A percentile compares a stretch with the other conserved stretches of the same genome.
Conservation (phyloP, 2,797 vertebrate genomes). For the Manis crassicaudata region DNA sequence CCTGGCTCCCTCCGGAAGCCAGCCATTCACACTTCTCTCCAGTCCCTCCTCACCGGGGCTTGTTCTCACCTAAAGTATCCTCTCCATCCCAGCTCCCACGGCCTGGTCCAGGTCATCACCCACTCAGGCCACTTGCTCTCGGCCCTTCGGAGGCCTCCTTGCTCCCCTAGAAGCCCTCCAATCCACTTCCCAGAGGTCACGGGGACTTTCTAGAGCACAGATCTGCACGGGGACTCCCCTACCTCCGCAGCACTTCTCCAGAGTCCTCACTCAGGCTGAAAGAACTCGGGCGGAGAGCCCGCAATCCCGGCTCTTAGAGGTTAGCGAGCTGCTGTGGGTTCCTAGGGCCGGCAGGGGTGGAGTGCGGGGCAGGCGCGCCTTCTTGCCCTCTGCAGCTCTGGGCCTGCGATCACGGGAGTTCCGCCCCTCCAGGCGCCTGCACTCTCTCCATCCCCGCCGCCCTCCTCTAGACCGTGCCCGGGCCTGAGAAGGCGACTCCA, state of each 20-base stretch:
- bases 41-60: not conserved
- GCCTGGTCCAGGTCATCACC: not conserved
- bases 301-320: not conserved
- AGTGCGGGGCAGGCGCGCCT: not conserved
- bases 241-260: not conserved
- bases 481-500: accelerated
- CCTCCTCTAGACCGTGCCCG: accelerated
- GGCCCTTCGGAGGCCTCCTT: not conserved
- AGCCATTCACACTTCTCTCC: not conserved
- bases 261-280: not conserved
- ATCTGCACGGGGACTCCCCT: not conserved
- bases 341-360: no score
- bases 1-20: not conserved
- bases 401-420: not conserved
- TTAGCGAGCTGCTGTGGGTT: not conserved
- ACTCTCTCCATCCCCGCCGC: not conserved
- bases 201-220: not conserved
- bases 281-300: not conserved
- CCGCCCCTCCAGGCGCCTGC: not conserved
- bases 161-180: not conserved
- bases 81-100: not conserved
- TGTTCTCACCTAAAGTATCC: not conserved
- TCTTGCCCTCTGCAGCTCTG: not conserved
- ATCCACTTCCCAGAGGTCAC: not conserved
- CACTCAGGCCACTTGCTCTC: not conserved